Base-by-base conservation (phyloP, 2,113 vertebrate genomes). In the Tor tambroides region DNA sequence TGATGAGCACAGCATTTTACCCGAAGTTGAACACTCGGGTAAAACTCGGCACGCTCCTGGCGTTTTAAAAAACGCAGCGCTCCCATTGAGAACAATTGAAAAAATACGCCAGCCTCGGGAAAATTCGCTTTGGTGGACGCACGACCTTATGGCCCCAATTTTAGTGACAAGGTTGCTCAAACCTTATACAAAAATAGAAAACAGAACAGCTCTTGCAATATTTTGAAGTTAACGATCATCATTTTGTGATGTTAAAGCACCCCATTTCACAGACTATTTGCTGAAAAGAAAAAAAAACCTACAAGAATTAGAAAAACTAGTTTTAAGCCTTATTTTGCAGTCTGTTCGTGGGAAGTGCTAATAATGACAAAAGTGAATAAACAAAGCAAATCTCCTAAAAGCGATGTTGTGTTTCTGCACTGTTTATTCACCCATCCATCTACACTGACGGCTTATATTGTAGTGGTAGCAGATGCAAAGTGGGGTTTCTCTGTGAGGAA, bases 391-490 rank as follows among this genome's bases (percentile, higher is more conserved):
- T 54, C 76, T 30, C 4, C 26, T 78, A 19, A 54, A 78, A 21
- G 80, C 35, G 49, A 26, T n/a, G 17, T 35, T 79, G 63, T 61
- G 38, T 61, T 41, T 87, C 23, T 28, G 59, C n/a, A 43, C 76
- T 84, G 38, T 49, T 59, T 61, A 63, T 69, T 65, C 78, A 28
- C 28, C 26, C 54, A 32, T 75, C 84, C 56, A 38, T 67, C 83
- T 54, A 35, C 81, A 78, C 43, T 84, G 86, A 87, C 74, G 77
- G 76, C 77, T 35, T 82, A 54, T 41, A 61, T 88, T 88, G 72
- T 54, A 43, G 80, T 35, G 19, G 32, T 21, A 5, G 80, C 49
- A 54, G 28, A 74, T 49, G 79, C 38, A 67, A 79, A 80, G 54
- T 35, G 21, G 30, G 56, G 26, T 75, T 87, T 78, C 71, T 88